Evolutionary conservation across 2,888 invertebrate genomes (phyloP).

Genomic region (Bombylius major): DNA sequence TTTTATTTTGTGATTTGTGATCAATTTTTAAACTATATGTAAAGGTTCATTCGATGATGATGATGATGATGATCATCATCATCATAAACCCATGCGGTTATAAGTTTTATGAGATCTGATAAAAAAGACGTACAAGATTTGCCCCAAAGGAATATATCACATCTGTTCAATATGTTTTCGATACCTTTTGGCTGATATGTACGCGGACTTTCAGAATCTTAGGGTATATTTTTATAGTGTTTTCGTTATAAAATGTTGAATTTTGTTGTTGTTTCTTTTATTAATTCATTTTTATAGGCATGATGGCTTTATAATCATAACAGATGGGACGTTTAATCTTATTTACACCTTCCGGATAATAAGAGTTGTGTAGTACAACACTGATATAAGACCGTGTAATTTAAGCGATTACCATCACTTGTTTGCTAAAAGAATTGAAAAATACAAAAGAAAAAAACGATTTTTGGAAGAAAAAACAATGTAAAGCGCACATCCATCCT

Average conservation of each 20-base stretch:
- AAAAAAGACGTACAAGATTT: conserved; percentile 3
- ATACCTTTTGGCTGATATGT: background rate
- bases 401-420: background rate
- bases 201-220: too few species aligned
- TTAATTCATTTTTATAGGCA: background rate
- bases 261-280: too few species aligned
- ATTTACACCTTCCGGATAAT: conserved; percentile 1
- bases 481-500: too few species aligned
- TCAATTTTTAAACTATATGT: too few species aligned
- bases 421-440: background rate
- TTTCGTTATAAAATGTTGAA: background rate
- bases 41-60: too few species aligned
- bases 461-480: too few species aligned
- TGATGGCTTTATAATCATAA: conserved; percentile 8
- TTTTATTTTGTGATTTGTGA: too few species aligned
- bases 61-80: background rate
- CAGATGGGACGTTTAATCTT: conserved; percentile 4
- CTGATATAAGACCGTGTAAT: background rate
- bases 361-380: background rate
- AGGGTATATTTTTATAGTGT: background rate
- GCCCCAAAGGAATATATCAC: conserved; percentile 5
- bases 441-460: background rate
- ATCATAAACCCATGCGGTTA: background rate
- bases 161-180: background rate
- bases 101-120: conserved; percentile 2